A percentile compares a stretch with the other conserved stretches of the same genome.
Conservation (phyloP, 2,797 vertebrate genomes). For the Botia almorhae region DNA sequence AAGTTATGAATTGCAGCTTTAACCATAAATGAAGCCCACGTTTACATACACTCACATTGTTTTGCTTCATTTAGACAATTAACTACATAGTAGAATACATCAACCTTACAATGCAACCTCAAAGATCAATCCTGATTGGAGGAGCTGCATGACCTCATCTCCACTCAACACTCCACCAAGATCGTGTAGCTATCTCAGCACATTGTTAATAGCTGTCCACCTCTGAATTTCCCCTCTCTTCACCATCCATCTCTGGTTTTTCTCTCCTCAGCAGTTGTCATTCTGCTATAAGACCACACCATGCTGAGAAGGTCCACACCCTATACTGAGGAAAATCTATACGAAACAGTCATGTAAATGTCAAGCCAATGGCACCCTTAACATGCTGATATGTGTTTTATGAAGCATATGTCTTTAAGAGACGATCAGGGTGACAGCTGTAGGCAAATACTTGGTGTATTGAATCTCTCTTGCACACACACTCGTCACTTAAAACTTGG, state of each 20-base stretch:
- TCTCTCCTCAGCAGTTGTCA: conserved; percentile 44
- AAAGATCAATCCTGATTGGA: conserved; percentile 43
- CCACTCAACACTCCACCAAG: conserved; percentile 5
- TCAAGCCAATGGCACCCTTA: conserved; percentile 48
- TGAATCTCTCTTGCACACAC: conserved; percentile 8
- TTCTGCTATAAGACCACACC: conserved; percentile 4
- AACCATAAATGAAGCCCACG: not conserved
- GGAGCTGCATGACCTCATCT: conserved; percentile 40
- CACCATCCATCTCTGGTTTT: conserved; percentile 23
- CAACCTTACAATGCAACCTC: conserved; percentile 22
- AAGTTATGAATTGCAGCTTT: not conserved
- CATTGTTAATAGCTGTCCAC: conserved; percentile 45
- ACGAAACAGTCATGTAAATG: conserved; percentile 34
- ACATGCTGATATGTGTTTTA: conserved; percentile 47
- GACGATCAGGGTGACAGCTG: conserved; percentile 33
- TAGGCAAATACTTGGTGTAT: conserved; percentile 8
- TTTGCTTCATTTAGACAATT: conserved; percentile 9
- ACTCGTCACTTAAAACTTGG: not conserved
- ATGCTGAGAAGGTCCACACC: conserved; percentile 10
- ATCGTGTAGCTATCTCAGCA: conserved; percentile 36
- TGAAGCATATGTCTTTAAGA: conserved; percentile 48
- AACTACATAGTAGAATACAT: conserved; percentile 18
- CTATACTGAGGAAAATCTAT: conserved; percentile 28
- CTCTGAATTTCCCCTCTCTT: conserved; percentile 17
- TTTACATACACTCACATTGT: not conserved